Percentiles rank a stretch among this genome's conserved stretches.
These are phyloP conservation scores for Epizoanthus stellaris DNA, from an alignment of 92 coral and sea anemone species.

Conservation along the genomic window DNA sequence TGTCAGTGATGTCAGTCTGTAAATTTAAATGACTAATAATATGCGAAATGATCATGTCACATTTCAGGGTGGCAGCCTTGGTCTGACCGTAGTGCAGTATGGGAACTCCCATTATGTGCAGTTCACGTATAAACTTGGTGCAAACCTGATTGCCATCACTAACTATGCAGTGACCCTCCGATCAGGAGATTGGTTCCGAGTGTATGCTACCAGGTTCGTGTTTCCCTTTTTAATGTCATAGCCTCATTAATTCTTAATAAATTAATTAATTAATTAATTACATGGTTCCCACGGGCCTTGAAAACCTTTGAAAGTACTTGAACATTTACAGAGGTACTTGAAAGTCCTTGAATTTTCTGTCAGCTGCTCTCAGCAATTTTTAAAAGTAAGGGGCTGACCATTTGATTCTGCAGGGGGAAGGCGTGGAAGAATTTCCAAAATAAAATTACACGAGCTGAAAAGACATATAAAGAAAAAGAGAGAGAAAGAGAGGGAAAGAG, in stretches of 20 bases:
- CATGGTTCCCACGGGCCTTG: background rate
- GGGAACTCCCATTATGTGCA: slow-evolving; percentile 60
- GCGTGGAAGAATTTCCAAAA: too few species aligned
- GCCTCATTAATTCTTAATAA: background rate
- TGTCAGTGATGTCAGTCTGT: too few species aligned
- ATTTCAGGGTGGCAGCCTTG: slow-evolving; percentile 64
- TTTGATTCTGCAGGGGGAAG: too few species aligned
- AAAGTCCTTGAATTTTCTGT: too few species aligned
- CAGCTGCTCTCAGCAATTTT: too few species aligned
- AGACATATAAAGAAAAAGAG: too few species aligned
- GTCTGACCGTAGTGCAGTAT: slow-evolving; percentile 64
- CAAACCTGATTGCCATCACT: slow-evolving; percentile 71
- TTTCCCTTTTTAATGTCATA: background rate
- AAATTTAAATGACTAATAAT: too few species aligned
- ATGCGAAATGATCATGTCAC: background rate
- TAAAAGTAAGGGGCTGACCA: too few species aligned
- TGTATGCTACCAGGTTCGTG: slow-evolving; percentile 94
- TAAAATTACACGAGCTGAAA: too few species aligned
- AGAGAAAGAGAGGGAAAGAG: too few species aligned
- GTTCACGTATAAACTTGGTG: slow-evolving; percentile 86
- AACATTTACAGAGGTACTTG: too few species aligned
- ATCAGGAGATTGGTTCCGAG: slow-evolving; percentile 88
- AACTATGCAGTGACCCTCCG: slow-evolving; percentile 88
- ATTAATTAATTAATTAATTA: background rate
- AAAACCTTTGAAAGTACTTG: too few species aligned